phyloP scores from a whole-genome alignment of 2,113 vertebrate species.

The Alouatta palliata region DNA sequence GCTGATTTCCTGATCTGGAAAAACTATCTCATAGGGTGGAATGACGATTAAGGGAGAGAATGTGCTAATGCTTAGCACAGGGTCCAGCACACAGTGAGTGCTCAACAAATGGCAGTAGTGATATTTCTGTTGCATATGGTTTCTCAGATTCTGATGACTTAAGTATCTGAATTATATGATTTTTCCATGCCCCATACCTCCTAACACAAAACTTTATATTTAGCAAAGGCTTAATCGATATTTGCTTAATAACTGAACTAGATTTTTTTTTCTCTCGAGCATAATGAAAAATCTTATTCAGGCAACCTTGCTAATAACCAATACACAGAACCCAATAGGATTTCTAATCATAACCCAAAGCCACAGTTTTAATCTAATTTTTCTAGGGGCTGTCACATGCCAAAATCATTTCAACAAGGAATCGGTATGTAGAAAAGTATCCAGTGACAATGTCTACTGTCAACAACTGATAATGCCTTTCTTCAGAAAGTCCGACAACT shows the following conservation, averaged over 20 bases:
- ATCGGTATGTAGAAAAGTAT: neutral
- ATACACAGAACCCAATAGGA: neutral
- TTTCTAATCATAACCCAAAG: conserved; percentile 4
- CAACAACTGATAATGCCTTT: neutral
- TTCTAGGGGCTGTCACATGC: neutral
- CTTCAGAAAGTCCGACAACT: neutral
- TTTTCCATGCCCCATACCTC: neutral
- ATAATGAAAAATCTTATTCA: conserved; percentile 27
- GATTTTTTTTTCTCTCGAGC: conserved; percentile 12
- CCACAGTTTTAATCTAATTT: neutral
- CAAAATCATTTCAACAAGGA: conserved; percentile 30
- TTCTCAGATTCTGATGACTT: neutral
- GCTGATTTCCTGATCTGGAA: neutral
- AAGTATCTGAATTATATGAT: neutral
- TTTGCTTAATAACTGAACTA: neutral
- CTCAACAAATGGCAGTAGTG: neutral
- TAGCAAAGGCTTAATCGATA: neutral
- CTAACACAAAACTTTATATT: neutral
- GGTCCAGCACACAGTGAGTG: neutral
- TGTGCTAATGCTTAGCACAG: neutral
- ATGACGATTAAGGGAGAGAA: neutral
- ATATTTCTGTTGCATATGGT: neutral
- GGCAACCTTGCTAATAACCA: neutral
- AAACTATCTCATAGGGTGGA: neutral
- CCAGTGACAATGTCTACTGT: neutral